A percentile compares a stretch with the other conserved stretches of the same genome.
These are phyloP conservation scores for Diorhabda carinulata DNA, from an alignment of 1,140 invertebrate genomes.

Conservation along the genomic window DNA sequence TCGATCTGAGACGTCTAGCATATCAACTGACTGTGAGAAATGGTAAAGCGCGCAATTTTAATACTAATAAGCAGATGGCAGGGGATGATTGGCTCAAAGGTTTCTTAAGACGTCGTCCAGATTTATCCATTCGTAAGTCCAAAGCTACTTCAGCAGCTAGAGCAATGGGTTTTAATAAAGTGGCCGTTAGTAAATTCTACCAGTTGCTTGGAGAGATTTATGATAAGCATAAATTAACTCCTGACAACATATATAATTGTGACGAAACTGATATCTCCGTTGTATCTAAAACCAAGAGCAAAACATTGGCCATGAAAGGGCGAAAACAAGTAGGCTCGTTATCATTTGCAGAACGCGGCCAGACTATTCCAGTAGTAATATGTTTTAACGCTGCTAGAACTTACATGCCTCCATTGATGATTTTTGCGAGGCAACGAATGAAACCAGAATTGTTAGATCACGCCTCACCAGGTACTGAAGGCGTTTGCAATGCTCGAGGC, in stretches of 20 bases:
- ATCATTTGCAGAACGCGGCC: conserved; percentile 43
- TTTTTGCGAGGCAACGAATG: conserved; percentile 35
- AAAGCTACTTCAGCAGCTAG: conserved; percentile 37
- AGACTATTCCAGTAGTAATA: conserved; percentile 43
- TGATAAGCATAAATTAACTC: conserved; percentile 35
- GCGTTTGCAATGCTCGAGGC: conserved; percentile 36
- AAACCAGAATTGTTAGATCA: conserved; percentile 29
- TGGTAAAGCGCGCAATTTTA: conserved; percentile 30
- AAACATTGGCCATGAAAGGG: conserved; percentile 41
- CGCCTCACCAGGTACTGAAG: conserved; percentile 31
- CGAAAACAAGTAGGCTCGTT: conserved; percentile 43
- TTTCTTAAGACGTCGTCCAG: conserved; percentile 42
- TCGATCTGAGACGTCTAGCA: conserved; percentile 26
- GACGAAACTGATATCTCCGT: conserved; percentile 48
- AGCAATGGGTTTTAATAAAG: conserved; percentile 11
- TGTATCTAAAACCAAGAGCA: conserved; percentile 44
- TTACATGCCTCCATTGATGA: conserved; percentile 41
- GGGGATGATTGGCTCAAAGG: conserved; percentile 25
- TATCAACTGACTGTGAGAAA: conserved; percentile 37
- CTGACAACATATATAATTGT: conserved; percentile 43
- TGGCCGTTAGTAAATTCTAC: conserved; percentile 13
- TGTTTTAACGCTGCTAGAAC: conserved; percentile 42
- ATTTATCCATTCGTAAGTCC: conserved; percentile 36
- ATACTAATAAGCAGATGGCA: conserved; percentile 13
- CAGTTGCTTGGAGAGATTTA: conserved; percentile 15